A percentile compares a stretch with the other conserved stretches of the same genome.
Evolutionary conservation across 1,140 invertebrate genomes (phyloP).

Genomic region (Zaprionus africanus): DNA sequence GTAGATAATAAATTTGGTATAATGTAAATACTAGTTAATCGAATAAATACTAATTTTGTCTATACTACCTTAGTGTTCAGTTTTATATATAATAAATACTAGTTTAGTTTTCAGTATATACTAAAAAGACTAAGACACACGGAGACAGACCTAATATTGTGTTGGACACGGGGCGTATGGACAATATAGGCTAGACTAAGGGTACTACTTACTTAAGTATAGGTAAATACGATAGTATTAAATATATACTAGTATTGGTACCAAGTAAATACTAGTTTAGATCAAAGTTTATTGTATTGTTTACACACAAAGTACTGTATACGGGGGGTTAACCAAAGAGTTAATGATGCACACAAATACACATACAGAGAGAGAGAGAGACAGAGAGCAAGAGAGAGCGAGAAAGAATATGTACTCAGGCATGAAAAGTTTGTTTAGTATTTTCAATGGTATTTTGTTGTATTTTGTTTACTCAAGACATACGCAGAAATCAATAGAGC

Average conservation of each 20-base stretch:
- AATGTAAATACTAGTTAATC: not conserved
- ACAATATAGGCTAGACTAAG: constrained; percentile 20
- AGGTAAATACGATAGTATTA: not conserved
- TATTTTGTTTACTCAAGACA: constrained; percentile 61
- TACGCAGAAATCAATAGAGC: constrained; percentile 71
- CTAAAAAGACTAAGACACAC: too few species aligned
- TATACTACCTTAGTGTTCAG: not conserved
- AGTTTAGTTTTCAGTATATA: too few species aligned
- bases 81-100: too few species aligned
- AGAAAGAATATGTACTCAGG: constrained; percentile 13
- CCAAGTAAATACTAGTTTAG: not conserved
- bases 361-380: constrained; percentile 12
- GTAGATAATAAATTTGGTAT: not conserved
- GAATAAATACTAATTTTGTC: not conserved
- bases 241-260: not conserved
- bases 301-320: not conserved
- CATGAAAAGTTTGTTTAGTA: constrained; percentile 31
- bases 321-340: not conserved
- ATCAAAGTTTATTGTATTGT: not conserved
- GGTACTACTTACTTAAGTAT: constrained; percentile 38
- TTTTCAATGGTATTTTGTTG: constrained; percentile 36
- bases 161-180: constrained; percentile 21
- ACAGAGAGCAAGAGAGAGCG: not conserved
- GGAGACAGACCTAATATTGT: too few species aligned
- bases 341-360: not conserved